phyloP scores from a whole-genome alignment of 1,140 invertebrate genomes.

The Papilio polyxenes region DNA sequence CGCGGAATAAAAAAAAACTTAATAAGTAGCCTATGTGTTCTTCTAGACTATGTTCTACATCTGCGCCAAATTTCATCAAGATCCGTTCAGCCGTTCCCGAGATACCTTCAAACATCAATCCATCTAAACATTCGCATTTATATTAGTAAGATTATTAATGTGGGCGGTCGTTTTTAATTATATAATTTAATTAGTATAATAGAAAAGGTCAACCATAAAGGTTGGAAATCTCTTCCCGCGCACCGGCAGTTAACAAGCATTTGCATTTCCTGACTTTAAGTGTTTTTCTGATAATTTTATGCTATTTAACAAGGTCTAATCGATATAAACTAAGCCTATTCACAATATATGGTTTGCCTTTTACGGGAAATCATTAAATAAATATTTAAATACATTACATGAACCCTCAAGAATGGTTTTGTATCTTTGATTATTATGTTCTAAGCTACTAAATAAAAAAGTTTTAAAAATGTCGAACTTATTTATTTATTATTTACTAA shows the following conservation, averaged over 20 bases:
- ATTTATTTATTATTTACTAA: no score
- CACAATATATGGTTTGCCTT: background rate
- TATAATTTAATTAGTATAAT: slow-evolving; percentile 1
- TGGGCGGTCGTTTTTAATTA: background rate
- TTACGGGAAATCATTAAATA: background rate
- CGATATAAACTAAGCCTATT: background rate
- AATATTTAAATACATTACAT: no score
- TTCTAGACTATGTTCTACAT: no score
- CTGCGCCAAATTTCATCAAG: no score
- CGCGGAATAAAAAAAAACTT: no score
- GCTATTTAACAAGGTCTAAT: background rate
- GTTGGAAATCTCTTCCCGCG: background rate
- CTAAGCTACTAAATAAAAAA: no score
- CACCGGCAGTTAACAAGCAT: background rate
- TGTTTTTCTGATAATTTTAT: slow-evolving; percentile 3
- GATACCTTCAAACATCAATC: no score
- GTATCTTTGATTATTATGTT: no score
- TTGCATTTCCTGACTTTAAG: slow-evolving; percentile 16
- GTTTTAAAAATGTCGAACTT: no score
- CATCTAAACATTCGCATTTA: background rate
- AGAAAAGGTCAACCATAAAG: slow-evolving; percentile 2
- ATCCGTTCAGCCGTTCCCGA: no score
- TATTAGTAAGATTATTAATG: background rate
- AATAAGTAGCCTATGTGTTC: no score
- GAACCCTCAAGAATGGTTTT: no score